Base-by-base conservation (phyloP, 2,797 vertebrate genomes). In the Crocodylus rhombifer region DNA sequence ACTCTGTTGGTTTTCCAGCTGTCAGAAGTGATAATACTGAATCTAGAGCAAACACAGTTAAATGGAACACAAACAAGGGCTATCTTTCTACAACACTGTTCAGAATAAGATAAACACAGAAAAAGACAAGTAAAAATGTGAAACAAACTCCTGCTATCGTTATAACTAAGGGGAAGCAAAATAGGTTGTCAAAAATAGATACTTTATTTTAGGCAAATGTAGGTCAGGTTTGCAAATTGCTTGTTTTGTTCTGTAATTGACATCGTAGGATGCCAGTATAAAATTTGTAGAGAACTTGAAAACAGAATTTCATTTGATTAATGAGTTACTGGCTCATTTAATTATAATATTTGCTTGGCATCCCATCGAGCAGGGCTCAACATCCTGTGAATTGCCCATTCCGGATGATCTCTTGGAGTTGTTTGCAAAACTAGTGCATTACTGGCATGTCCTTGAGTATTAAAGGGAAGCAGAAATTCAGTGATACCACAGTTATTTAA, bases 401-500 rank as follows among this genome's bases (percentile, higher is more conserved):
- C 89, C 63, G 36, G 26, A 84, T 91, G 63, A 84, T 80, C 74
- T 91, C 74, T 64, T 65, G 77, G 33, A 84, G 79, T 76, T 82
- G 30, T 33, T 90, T 92, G 61, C 91, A 94, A 74, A 33, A 62
- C 61, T 83, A 25, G 33, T 69, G 14, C 76, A 62, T 77, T 95
- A 87, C 81, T 85, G 42, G 26, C 25, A 2, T 74, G 36, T 76
- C 63, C 79, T 92, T 90, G 89, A 18, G 3, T 91, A 83, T 23
- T 86, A 83, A 82, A 94, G 78, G 36, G 67, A 90, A 82, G 88
- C 94, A 77, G 57, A 94, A 87, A 75, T 42, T 26, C 63, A 74
- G 14, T 86, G 28, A 91, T 92, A 67, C 16, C 28, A 83, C 6
- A 64, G 58, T 95, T 90, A 82, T 83, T 91, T 92, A 94, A 82